Conservation (phyloP, 2,888 invertebrate genomes). For the Odontocerum albicorne region DNA sequence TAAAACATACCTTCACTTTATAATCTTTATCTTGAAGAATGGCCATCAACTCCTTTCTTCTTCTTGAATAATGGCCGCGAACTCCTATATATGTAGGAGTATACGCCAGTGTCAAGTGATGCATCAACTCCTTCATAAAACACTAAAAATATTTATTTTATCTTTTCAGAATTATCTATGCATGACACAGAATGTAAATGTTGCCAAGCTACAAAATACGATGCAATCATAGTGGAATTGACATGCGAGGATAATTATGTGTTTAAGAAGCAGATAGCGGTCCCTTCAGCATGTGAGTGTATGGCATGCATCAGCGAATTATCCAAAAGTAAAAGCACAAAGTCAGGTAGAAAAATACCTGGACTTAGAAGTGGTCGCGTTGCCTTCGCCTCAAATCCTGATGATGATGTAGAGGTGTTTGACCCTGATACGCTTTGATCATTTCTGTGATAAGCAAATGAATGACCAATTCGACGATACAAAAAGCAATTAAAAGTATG, state of each 20-base stretch:
- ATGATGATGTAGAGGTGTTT: slow-evolving; percentile 28
- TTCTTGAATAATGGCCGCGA: no score
- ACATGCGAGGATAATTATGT: slow-evolving; percentile 50
- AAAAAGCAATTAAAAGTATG: no score
- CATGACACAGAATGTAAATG: slow-evolving; percentile 64
- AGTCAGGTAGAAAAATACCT: slow-evolving; percentile 17
- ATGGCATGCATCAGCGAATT: slow-evolving; percentile 39
- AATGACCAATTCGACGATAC: no score
- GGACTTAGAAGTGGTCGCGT: slow-evolving; percentile 19
- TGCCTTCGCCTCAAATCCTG: slow-evolving; percentile 12
- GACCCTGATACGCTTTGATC: not conserved
- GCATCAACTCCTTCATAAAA: no score
- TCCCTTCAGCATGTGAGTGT: slow-evolving; percentile 47
- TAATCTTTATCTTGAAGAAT: no score
- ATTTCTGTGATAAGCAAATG: no score
- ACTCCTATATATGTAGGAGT: no score
- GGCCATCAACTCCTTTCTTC: no score
- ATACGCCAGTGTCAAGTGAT: no score
- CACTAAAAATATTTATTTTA: no score
- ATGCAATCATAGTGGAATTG: slow-evolving; percentile 46
- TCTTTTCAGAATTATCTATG: slow-evolving; percentile 51
- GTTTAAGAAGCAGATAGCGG: slow-evolving; percentile 40
- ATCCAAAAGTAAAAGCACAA: slow-evolving; percentile 15
- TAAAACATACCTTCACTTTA: no score
- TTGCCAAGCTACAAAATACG: slow-evolving; percentile 51